Conservation (phyloP, 2,888 invertebrate species). For the Eupithecia vulgata region DNA sequence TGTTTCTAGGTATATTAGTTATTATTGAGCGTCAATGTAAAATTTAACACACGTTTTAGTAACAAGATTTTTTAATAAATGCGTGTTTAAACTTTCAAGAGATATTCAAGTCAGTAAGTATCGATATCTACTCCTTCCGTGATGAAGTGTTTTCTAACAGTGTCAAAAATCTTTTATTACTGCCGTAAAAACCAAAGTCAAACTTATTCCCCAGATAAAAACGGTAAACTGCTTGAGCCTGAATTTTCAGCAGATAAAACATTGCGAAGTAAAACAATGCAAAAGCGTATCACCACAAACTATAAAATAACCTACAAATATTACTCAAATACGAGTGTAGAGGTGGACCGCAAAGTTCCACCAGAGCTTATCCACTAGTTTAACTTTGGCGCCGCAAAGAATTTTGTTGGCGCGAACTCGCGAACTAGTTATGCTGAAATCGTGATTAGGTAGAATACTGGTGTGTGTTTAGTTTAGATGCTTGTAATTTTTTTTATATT, state of each 20-base stretch:
- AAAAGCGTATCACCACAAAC: neutral
- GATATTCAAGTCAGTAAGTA: neutral
- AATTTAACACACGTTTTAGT: neutral
- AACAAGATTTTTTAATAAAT: neutral
- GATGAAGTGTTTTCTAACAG: neutral
- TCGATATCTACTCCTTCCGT: neutral
- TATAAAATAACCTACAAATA: slow-evolving; percentile 37
- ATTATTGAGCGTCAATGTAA: neutral
- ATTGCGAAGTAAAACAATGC: neutral
- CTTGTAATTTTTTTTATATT: neutral
- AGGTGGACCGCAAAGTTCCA: slow-evolving; percentile 62
- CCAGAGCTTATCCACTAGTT: slow-evolving; percentile 57
- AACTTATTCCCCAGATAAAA: neutral
- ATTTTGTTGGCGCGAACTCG: slow-evolving; percentile 43
- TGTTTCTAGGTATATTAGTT: neutral
- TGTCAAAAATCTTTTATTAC: neutral
- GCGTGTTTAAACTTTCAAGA: neutral
- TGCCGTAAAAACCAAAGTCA: neutral
- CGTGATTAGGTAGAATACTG: slow-evolving; percentile 7
- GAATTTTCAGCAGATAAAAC: neutral
- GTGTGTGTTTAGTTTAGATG: neutral
- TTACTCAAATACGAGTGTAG: slow-evolving; percentile 49
- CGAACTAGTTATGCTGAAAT: slow-evolving; percentile 21
- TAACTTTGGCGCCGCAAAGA: slow-evolving; percentile 55
- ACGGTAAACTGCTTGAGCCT: neutral